Evolutionary conservation across 2,888 invertebrate species (phyloP), one percentile per base, ranked within the genome.

Genomic region (Odiellus spinosus): DNA sequence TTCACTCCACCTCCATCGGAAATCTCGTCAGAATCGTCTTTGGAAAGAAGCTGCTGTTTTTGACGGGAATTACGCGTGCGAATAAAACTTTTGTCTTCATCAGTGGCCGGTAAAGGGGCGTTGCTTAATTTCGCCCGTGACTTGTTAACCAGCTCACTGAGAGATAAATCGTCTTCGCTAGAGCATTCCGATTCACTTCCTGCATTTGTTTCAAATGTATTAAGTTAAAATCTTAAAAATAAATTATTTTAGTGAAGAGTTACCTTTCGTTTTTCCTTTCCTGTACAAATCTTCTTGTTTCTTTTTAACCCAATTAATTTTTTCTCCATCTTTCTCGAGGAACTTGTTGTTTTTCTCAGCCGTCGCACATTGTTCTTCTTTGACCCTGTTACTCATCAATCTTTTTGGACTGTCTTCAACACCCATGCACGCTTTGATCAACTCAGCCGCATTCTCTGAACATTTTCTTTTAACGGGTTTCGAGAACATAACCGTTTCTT

Each of bases 361-460:
- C 12, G 47, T 44, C 34, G 51, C 45, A 8, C 8, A 6, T 8
- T 26, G 26, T 26, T 26, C 26, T 26, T 26, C 26, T 26, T 26
- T 26, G 5, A 26, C 26, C 8, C 26, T 4, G 26, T 26, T 26
- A 8, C 26, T 26, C 5, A 8, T 26, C 5, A 8, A 26, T 26
- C 26, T 26, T 40, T 56, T 57, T 44, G 59, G 60, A 21, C 41
- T 40, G 46, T 63, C 62, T 58, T 72, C 66, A 59, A 72, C 62
- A 59, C 72, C 68, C 70, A 72, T 67, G 61, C 71, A 67, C 58
- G 71, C 66, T 66, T 75, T 73, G 49, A 74, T 73, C 52, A 74
- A 65, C 60, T 74, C 74, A 14, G 70, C 72, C 39, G 74, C 73
- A 60, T 73, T 75, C 59, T 76, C 76, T 44, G 74, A 75, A 59